Base-by-base conservation (phyloP, 2,113 vertebrate species). In the Motacilla alba region DNA sequence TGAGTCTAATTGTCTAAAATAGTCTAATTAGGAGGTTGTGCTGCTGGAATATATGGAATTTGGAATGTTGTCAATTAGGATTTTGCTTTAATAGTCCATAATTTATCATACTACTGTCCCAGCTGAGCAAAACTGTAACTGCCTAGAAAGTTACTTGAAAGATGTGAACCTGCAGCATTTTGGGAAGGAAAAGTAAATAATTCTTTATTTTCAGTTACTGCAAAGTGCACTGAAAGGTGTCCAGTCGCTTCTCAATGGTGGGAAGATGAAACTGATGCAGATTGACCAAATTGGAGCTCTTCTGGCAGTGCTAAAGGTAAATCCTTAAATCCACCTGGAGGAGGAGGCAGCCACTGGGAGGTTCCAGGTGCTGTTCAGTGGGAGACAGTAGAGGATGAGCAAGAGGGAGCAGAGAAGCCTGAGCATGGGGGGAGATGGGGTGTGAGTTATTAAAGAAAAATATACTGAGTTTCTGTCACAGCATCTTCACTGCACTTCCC, bases 301-400 rank as follows among this genome's bases (percentile, higher is more conserved):
- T n/a, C 97, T 99, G 76, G 99, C 99, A 55, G 98, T 98, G 22
- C 93, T 99, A 23, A 99, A 99, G 98, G 99, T 99, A 88, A 94
- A 31, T 27, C 14, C 26, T 27, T 58, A 13, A 53, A 20, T 31
- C 20, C 13, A 18, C 16, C 35, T 46, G 41, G 23, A 35, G 50
- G n/a, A 49, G 35, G 66, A 53, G n/a, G 64, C 81, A 83, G 62
- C 2, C 8, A 2, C n/a, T 33, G 77, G 30, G 20, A 63, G 21
- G 33, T 59, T 79, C 67, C 60, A 72, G 52, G 4, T 83, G 28
- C 47, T 46, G 18, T 46, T 28, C 24, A 24, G 43, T 60, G 56
- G 28, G 83, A 75, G 83, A 17, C 22, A 13, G 44, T 3, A 11
- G n/a, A 35, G 50, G 37, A 35, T 2, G 8, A 85, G 44, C 13